Evolutionary conservation across 2,888 invertebrate genomes (phyloP).

Genomic region (Cepaea hortensis): DNA sequence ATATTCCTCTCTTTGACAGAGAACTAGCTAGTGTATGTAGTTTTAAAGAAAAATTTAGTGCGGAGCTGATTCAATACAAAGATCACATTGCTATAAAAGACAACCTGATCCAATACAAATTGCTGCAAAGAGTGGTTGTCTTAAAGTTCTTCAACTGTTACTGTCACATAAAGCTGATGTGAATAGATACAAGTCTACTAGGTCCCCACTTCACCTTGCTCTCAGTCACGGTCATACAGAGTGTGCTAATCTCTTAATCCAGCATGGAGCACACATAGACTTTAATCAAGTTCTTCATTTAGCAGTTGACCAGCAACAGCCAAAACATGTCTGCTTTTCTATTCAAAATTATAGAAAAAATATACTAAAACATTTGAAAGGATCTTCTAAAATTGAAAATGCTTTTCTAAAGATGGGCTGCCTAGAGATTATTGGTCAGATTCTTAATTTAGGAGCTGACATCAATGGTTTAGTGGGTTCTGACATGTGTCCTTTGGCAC

Average conservation of each 20-base stretch:
- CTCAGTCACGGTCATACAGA: neutral
- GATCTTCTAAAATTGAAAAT: neutral
- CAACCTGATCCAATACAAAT: too few species aligned
- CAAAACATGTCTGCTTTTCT: neutral
- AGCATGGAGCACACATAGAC: conserved; percentile 6
- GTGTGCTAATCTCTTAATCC: neutral
- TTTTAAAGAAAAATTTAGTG: too few species aligned
- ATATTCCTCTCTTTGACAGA: neutral
- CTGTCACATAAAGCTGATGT: neutral
- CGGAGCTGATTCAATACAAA: too few species aligned
- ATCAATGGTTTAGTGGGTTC: neutral
- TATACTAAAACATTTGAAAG: too few species aligned
- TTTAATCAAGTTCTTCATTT: neutral
- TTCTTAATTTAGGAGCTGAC: neutral
- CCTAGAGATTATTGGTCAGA: neutral
- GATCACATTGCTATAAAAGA: too few species aligned
- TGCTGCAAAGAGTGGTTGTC: neutral
- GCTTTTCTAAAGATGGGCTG: neutral
- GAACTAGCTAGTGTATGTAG: neutral
- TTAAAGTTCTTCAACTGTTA: conserved; percentile 5
- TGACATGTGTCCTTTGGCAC: neutral
- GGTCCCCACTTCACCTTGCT: neutral
- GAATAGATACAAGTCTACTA: too few species aligned
- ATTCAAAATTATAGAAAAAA: neutral
- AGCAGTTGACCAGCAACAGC: neutral